Base-by-base conservation (phyloP, 1,140 invertebrate genomes). In the Ceratosolen solmsi region DNA sequence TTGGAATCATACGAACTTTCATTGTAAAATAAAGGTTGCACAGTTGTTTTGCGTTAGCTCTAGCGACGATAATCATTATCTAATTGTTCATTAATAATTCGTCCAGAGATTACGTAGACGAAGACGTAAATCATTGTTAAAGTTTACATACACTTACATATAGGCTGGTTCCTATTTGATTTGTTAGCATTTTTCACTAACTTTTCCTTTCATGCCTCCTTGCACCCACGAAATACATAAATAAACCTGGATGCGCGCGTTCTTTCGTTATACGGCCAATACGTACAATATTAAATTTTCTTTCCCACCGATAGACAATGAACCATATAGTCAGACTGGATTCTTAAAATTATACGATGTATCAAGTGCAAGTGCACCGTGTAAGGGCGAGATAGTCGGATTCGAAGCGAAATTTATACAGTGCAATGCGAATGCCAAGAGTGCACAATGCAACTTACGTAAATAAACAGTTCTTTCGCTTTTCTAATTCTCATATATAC, bases 111-210 rank as follows among this genome's bases (percentile, higher is more conserved):
- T 22, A 49, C 46, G 41, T 41, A 71, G 63, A 38, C 3, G 51
- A 79, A 46, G 41, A 30, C 63, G 33, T 20, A 58, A 25, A 51
- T 71, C 33, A 15, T 72, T 30, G 51, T 75, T 65, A 73, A 74
- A 15, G 60, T 82, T 76, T 56, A 82, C 51, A 38, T 70, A 58
- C 51, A 82, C 56, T 49, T 77, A 71, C 95, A 49, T 49, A 81
- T 89, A 90, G 86, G 84, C 86, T 89, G 87, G 86, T 86, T 88
- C 84, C 85, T 89, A 86, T 86, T 84, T 82, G 72, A 85, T 68
- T 87, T 85, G 60, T 86, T 82, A 27, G 30, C 58, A 78, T 79
- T 82, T n/a, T 82, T 76, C 33, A 38, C 73, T 74, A 33, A 15
- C 33, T 33, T 51, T 36, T 41, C 15, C 27, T 70, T 60, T 60